phyloP scores from a whole-genome alignment of 2,113 vertebrate genomes.

The Indicator maculatus region DNA sequence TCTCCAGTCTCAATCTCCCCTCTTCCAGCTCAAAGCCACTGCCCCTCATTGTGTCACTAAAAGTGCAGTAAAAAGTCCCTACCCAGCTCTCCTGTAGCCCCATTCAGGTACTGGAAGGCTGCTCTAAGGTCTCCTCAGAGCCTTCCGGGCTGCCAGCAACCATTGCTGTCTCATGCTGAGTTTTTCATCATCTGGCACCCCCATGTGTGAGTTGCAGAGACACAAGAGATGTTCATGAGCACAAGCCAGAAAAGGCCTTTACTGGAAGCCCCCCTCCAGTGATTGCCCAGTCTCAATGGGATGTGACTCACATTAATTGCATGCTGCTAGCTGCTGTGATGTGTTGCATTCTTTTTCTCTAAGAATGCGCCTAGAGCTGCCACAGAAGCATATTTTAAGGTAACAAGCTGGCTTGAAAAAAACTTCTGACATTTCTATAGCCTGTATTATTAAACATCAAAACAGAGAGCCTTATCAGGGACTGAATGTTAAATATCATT shows the following conservation, averaged over 20 bases:
- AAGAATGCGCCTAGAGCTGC: conserved; percentile 27
- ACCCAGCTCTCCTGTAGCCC: too few relatives aligned
- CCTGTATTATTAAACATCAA: not conserved
- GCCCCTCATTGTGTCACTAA: too few relatives aligned
- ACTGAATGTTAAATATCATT: not conserved
- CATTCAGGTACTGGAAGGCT: too few relatives aligned
- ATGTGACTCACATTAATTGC: conserved; percentile 28
- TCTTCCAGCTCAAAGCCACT: too few relatives aligned
- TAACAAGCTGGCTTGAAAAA: not conserved
- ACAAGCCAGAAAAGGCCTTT: not conserved
- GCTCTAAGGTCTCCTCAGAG: too few relatives aligned
- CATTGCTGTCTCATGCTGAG: too few relatives aligned
- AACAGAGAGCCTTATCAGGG: conserved; percentile 14
- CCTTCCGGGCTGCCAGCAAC: too few relatives aligned
- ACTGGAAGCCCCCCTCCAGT: not conserved
- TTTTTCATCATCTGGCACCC: too few relatives aligned
- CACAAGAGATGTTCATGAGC: not conserved
- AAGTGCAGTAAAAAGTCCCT: too few relatives aligned
- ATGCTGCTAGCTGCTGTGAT: not conserved
- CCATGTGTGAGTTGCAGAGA: not conserved
- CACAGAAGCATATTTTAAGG: conserved; percentile 30
- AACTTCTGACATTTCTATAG: conserved; percentile 24
- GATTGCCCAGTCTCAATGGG: not conserved
- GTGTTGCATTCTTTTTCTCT: not conserved
- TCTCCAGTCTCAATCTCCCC: too few relatives aligned